A percentile compares a stretch with the other conserved stretches of the same genome.
phyloP scores from a whole-genome alignment of 2,113 vertebrate species.

The Porphyrio hochstetteri region DNA sequence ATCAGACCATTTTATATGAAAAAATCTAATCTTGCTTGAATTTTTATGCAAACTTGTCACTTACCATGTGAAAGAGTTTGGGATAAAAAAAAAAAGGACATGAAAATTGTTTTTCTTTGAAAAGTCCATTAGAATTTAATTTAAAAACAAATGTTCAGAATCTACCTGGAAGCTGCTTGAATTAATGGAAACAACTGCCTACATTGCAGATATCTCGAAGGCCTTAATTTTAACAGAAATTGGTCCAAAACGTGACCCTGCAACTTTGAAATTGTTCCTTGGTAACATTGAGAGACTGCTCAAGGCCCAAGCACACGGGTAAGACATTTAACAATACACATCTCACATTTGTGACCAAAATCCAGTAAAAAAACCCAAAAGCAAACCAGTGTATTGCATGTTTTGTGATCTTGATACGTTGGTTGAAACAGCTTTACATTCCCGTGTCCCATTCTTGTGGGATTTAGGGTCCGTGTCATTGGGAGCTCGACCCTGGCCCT shows the following conservation, averaged over 20 bases:
- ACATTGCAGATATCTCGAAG: conserved; percentile 82
- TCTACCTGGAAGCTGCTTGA: background rate
- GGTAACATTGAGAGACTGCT: conserved; percentile 85
- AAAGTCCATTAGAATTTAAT: background rate
- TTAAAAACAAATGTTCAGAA: background rate
- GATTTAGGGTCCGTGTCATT: conserved; percentile 82
- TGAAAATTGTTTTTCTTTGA: background rate
- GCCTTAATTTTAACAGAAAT: conserved; percentile 89
- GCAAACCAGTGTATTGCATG: accelerated
- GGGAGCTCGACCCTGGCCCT: conserved; percentile 86
- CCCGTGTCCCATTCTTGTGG: background rate
- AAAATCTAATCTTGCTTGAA: background rate
- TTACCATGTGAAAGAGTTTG: background rate
- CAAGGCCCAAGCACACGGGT: conserved; percentile 84
- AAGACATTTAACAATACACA: conserved; percentile 3
- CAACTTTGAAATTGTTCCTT: conserved; percentile 83
- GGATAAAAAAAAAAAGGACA: background rate
- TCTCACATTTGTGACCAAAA: background rate
- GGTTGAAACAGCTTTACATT: background rate
- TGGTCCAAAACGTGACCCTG: conserved; percentile 84
- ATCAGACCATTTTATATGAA: background rate
- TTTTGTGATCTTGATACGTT: accelerated
- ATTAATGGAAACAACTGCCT: conserved; percentile 43
- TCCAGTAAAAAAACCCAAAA: background rate
- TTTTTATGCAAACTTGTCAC: background rate